Evolutionary conservation across 2,888 invertebrate genomes (phyloP).

Genomic region (Hyppa rectilinea): DNA sequence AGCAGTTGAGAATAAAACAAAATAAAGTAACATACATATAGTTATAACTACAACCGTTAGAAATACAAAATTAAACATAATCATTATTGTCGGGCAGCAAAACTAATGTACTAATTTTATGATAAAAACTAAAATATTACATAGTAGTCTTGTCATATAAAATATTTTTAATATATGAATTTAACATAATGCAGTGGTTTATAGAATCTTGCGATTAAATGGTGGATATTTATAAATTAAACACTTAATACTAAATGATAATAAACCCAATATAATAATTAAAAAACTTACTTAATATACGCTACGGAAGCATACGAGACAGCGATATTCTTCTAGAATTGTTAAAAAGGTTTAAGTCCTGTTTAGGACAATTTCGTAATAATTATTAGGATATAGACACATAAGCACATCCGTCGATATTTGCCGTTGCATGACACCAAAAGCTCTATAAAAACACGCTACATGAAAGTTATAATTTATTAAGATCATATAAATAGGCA

Average conservation of each 20-base stretch:
- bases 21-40: slow-evolving; percentile 71
- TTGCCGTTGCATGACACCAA: slow-evolving; percentile 58
- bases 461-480: slow-evolving; percentile 56
- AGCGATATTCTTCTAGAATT: slow-evolving; percentile 44
- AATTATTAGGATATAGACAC: slow-evolving; percentile 60
- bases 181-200: slow-evolving; percentile 62
- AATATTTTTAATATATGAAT: slow-evolving; percentile 68
- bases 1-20: slow-evolving; percentile 60
- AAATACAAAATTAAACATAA: slow-evolving; percentile 76
- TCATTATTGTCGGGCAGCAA: slow-evolving; percentile 86
- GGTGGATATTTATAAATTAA: slow-evolving; percentile 77
- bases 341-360: slow-evolving; percentile 44
- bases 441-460: slow-evolving; percentile 66
- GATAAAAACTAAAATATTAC: slow-evolving; percentile 77
- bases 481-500: slow-evolving; percentile 50
- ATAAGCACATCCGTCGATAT: slow-evolving; percentile 46
- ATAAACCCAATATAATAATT: slow-evolving; percentile 71
- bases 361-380: slow-evolving; percentile 46
- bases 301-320: slow-evolving; percentile 57
- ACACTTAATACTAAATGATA: slow-evolving; percentile 75
- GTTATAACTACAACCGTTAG: slow-evolving; percentile 75
- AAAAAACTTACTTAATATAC: slow-evolving; percentile 64
- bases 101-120: slow-evolving; percentile 76
- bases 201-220: slow-evolving; percentile 74
- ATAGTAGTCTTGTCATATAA: slow-evolving; percentile 80